Evolutionary conservation across 2,888 invertebrate species (phyloP).

Genomic region (Acrocera orbiculus): DNA sequence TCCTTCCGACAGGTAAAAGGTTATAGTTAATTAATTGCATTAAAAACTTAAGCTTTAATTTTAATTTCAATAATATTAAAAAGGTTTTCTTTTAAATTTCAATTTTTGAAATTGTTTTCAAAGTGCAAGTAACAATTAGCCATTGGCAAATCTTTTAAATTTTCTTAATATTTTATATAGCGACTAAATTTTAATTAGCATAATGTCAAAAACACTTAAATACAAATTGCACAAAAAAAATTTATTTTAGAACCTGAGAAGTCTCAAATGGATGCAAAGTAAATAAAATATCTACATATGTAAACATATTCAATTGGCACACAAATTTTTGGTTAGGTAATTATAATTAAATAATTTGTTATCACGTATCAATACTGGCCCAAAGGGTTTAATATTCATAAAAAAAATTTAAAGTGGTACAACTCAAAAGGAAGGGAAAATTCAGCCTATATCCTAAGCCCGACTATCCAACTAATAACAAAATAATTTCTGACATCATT

Average conservation of each 20-base stretch:
- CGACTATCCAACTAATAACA: no score
- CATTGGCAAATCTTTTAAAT: neutral
- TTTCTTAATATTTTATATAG: neutral
- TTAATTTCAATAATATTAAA: no score
- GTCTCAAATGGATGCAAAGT: no score
- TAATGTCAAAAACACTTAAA: neutral
- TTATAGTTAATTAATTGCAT: no score
- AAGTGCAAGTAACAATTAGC: no score
- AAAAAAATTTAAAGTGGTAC: neutral
- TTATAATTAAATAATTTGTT: constrained; percentile 6
- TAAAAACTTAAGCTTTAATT: no score
- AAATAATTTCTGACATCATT: constrained; percentile 4
- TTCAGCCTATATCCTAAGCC: no score
- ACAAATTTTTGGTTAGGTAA: neutral
- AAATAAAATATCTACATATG: neutral
- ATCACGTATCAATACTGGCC: constrained; percentile 6
- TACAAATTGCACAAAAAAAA: neutral
- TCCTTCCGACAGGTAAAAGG: no score
- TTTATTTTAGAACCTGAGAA: no score
- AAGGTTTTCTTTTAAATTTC: no score
- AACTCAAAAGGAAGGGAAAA: constrained; percentile 2
- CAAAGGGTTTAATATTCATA: neutral
- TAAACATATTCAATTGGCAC: neutral
- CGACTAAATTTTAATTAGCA: neutral
- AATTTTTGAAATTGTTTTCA: no score